Evolutionary conservation across 1,140 invertebrate species (phyloP).

Genomic region (Sesamia nonagrioides): DNA sequence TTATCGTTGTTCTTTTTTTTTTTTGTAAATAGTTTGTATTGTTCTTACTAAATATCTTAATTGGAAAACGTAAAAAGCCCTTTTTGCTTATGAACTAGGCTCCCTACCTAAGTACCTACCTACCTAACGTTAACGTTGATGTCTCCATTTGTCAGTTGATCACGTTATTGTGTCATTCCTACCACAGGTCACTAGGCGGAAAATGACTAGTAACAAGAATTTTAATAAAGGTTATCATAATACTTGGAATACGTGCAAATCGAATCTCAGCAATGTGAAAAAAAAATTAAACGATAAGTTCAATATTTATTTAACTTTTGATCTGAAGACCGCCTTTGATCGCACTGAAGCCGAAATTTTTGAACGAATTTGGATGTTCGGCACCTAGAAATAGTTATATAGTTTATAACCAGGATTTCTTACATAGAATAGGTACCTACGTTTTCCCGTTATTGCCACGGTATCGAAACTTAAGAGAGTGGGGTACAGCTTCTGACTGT

Average conservation of each 20-base stretch:
- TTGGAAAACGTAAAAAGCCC: neutral
- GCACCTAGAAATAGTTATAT: too few relatives aligned
- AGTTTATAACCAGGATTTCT: neutral
- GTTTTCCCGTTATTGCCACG: too few relatives aligned
- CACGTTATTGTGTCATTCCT: neutral
- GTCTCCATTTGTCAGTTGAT: neutral
- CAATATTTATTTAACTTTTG: neutral
- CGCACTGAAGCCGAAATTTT: neutral
- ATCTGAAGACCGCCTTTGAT: slow-evolving; percentile 10
- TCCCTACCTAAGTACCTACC: neutral
- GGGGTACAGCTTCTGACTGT: too few relatives aligned
- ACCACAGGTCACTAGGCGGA: neutral
- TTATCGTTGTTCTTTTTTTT: too few relatives aligned
- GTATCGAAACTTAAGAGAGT: too few relatives aligned
- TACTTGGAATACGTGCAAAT: neutral
- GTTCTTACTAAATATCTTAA: neutral
- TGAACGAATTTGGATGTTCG: too few relatives aligned
- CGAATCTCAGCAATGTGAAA: neutral
- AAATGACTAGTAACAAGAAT: slow-evolving; percentile 5
- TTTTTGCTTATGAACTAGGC: neutral
- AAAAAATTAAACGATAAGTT: neutral
- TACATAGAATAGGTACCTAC: too few relatives aligned
- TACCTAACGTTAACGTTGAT: neutral
- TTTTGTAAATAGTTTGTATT: too few relatives aligned
- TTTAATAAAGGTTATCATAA: slow-evolving; percentile 9